Evolutionary conservation across 2,797 vertebrate species (phyloP).

Genomic region (Rhynchotus rufescens): DNA sequence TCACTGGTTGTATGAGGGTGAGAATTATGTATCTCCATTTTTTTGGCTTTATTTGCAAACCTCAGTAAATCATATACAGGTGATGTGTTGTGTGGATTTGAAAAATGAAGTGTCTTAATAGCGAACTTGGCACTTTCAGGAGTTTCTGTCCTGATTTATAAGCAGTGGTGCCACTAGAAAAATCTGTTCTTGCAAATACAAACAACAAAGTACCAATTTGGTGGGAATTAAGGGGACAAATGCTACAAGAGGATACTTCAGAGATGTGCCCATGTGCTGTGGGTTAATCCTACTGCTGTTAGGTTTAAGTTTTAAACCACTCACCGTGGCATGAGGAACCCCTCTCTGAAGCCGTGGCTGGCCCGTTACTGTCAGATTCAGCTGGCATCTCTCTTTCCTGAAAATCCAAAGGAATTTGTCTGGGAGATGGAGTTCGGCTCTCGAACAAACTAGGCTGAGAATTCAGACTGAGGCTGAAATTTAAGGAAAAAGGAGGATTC

Average conservation of each 20-base stretch:
- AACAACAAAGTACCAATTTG: background rate
- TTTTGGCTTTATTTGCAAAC: background rate
- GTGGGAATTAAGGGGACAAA: background rate
- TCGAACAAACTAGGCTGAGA: slow-evolving; percentile 39
- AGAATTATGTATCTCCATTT: background rate
- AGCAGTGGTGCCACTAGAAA: background rate
- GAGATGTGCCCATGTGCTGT: background rate
- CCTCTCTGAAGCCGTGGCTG: background rate
- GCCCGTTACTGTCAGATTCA: background rate
- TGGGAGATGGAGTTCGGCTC: slow-evolving; percentile 35
- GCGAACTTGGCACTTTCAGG: background rate
- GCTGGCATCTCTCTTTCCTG: slow-evolving; percentile 14
- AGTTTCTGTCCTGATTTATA: background rate
- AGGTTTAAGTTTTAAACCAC: background rate
- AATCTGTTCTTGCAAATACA: background rate
- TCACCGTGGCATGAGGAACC: background rate
- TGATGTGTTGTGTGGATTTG: background rate
- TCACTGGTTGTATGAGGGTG: background rate
- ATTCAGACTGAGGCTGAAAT: background rate
- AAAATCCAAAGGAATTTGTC: slow-evolving; percentile 59
- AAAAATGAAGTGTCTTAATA: background rate
- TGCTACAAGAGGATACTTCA: background rate
- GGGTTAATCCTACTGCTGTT: background rate
- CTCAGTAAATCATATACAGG: background rate
- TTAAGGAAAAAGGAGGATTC: slow-evolving; percentile 3